Evolutionary conservation across 2,888 invertebrate species (phyloP), one percentile per base, ranked within the genome.

Genomic region (Bombylius discolor): DNA sequence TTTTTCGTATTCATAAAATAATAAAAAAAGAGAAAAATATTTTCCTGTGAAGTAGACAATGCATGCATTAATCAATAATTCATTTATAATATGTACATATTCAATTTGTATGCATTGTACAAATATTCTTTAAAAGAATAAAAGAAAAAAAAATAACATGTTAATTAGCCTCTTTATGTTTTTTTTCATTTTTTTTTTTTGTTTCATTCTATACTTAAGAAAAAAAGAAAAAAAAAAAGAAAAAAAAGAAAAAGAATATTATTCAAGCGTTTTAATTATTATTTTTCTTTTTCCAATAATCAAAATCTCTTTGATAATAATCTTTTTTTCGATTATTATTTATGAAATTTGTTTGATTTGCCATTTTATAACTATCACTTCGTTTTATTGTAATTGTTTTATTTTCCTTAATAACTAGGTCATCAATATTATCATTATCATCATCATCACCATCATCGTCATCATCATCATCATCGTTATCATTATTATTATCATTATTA

Each of bases 351-450:
- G 11, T 11, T 42, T 42, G 4, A 73, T 89, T 89, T 14, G 90
- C 90, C 71, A 87, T 79, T 62, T 88, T 82, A 69, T 90, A 90
- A 73, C 89, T 90, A 70, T 90, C 87, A 70, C 87, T 88, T 58
- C 90, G 83, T 72, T 87, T 87, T 50, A 89, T 47, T 34, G 47
- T n/a, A 4, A 47, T 51, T 42, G 14, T 5, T n/a, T 47, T 36
- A 33, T 23, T 7, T 47, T 47, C 36, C 23, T 23, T 23, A 23
- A 23, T 23, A 23, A 23, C 23, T 23, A 23, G 23, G 8, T 42
- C 39, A 42, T 7, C 4, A 11, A 42, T 42, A 42, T 11, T 11
- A 11, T 11, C 11, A 11, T 42, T 6, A 42, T 42, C 39, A 4
- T 5, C 12, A 42, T 42, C 11, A 42, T 7, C 5, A 42, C 5